Percentiles rank a stretch among this genome's conserved stretches.
phyloP scores from a whole-genome alignment of 2,888 invertebrate species.

The Drosophila diplacantha region DNA sequence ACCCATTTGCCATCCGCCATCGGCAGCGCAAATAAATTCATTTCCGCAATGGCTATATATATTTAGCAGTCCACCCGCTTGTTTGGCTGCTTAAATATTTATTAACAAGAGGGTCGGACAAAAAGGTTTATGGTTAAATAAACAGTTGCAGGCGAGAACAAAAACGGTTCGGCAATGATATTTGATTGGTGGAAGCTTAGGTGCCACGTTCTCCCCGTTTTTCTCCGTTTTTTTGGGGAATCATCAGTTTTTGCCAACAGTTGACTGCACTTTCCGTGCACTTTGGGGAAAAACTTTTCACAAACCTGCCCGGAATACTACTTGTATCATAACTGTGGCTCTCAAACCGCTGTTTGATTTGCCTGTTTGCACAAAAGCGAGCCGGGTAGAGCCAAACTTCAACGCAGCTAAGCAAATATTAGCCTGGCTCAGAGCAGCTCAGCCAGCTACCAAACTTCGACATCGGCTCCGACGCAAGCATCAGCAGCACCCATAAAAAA shows the following conservation, averaged over 20 bases:
- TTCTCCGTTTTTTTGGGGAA: neutral
- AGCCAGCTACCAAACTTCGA: constrained; percentile 24
- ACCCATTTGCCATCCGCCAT: constrained; percentile 6
- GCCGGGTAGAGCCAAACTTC: constrained; percentile 55
- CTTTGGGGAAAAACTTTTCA: constrained; percentile 35
- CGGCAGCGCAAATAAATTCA: constrained; percentile 41
- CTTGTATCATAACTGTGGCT: constrained; percentile 48
- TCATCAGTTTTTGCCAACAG: constrained; percentile 42
- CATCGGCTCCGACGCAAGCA: constrained; percentile 27
- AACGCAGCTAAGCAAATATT: constrained; percentile 70
- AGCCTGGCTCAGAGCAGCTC: constrained; percentile 52
- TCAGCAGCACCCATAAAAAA: constrained; percentile 46
- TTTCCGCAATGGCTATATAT: constrained; percentile 58
- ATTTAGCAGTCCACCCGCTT: constrained; percentile 42
- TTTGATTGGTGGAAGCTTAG: constrained; percentile 57
- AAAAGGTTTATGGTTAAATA: constrained; percentile 42
- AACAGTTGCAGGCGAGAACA: constrained; percentile 38
- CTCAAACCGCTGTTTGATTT: constrained; percentile 62
- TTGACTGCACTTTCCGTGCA: constrained; percentile 53
- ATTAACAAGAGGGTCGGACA: constrained; percentile 36
- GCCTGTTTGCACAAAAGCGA: constrained; percentile 58
- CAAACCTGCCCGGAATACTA: constrained; percentile 39
- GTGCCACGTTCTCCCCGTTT: constrained; percentile 30
- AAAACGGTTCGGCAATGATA: constrained; percentile 47
- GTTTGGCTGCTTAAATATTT: constrained; percentile 58